Percentiles rank a stretch among this genome's conserved stretches.
phyloP scores from a whole-genome alignment of 2,113 vertebrate genomes.

The Ochotona curzoniae region DNA sequence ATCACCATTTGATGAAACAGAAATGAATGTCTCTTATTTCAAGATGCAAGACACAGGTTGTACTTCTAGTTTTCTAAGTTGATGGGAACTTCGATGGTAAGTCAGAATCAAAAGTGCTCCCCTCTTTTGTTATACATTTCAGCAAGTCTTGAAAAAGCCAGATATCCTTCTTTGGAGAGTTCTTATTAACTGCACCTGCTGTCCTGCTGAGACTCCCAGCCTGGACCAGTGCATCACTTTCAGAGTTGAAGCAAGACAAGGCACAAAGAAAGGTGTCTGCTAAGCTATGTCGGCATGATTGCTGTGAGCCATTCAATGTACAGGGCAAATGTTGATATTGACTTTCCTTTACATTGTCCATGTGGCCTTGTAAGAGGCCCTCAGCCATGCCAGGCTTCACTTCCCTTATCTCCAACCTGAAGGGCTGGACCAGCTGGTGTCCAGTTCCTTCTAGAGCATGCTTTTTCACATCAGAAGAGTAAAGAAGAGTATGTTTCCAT shows the following conservation, averaged over 20 bases:
- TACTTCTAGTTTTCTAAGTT: background rate
- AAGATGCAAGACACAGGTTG: background rate
- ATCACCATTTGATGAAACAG: background rate
- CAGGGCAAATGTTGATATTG: background rate
- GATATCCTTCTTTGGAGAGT: background rate
- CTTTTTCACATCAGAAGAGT: background rate
- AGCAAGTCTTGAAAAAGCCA: background rate
- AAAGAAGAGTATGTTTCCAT: background rate
- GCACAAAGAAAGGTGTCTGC: background rate
- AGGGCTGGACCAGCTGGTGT: background rate
- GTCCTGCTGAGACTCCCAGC: background rate
- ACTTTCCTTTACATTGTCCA: background rate
- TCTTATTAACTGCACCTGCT: background rate
- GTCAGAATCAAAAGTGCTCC: background rate
- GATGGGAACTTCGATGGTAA: background rate
- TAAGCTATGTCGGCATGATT: background rate
- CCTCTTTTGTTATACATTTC: background rate
- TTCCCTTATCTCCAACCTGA: background rate
- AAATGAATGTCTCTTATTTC: background rate
- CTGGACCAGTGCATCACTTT: background rate
- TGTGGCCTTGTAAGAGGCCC: too few species aligned
- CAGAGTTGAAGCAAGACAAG: background rate
- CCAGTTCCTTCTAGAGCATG: background rate
- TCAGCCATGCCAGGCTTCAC: background rate
- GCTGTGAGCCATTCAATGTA: background rate